Evolutionary conservation across 92 coral and sea anemone genomes (phyloP).

Genomic region (Palythoa grandis): DNA sequence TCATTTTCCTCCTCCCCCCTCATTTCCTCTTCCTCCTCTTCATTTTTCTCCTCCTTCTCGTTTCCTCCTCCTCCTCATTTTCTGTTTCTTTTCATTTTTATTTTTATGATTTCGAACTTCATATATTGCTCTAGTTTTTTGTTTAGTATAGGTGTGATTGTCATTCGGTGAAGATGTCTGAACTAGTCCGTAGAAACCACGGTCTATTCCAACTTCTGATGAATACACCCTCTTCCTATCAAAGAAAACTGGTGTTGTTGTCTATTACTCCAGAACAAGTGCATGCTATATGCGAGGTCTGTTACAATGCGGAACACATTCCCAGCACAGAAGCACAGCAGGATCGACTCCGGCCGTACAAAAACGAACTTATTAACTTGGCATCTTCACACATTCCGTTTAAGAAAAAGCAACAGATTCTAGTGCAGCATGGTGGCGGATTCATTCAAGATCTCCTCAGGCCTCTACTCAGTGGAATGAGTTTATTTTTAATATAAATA

Average conservation of each 20-base stretch:
- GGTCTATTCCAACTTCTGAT: not conserved
- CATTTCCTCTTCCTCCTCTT: too few species aligned
- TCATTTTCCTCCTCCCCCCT: too few species aligned
- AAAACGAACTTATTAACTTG: not conserved
- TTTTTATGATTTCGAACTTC: too few species aligned
- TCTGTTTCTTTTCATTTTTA: too few species aligned
- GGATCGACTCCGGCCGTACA: slow-evolving; percentile 7
- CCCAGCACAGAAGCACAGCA: not conserved
- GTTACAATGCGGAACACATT: not conserved
- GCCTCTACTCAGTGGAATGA: not conserved
- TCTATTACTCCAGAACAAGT: slow-evolving; percentile 8
- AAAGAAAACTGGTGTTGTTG: not conserved
- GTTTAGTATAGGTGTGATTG: not conserved
- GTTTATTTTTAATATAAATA: not conserved
- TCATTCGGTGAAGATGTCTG: not conserved
- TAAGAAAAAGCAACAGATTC: slow-evolving; percentile 8
- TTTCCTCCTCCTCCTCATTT: too few species aligned
- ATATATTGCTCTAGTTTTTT: not conserved
- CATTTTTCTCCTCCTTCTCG: too few species aligned
- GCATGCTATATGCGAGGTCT: not conserved
- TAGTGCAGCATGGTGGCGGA: slow-evolving; percentile 18
- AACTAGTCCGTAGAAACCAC: not conserved
- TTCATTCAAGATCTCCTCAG: slow-evolving; percentile 14
- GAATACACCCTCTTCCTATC: not conserved
- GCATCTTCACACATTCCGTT: not conserved